These are phyloP conservation scores for Caenorhabditis imperialis DNA, from an alignment of 2,888 invertebrate genomes.

Conservation along the genomic window DNA sequence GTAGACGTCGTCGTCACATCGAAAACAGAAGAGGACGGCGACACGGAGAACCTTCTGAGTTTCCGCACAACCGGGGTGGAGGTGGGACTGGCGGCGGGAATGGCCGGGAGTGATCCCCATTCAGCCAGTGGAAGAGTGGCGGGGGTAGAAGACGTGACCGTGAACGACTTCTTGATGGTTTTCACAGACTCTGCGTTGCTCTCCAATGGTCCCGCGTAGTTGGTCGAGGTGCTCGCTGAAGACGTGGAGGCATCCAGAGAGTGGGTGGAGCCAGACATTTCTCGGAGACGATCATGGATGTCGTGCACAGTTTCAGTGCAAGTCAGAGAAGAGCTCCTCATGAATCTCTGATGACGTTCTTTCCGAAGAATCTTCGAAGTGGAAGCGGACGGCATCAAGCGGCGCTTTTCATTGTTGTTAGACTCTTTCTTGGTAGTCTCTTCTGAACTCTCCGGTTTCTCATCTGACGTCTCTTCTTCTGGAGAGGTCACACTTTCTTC, in stretches of 20 bases:
- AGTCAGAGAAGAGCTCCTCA: conserved; percentile 63
- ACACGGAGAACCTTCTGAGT: conserved; percentile 67
- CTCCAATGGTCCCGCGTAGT: conserved; percentile 52
- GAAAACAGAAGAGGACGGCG: conserved; percentile 65
- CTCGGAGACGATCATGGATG: conserved; percentile 63
- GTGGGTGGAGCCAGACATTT: conserved; percentile 65
- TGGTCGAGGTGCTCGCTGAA: conserved; percentile 18
- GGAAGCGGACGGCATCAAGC: conserved; percentile 16
- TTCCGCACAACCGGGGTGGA: conserved; percentile 57
- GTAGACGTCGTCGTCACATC: conserved; percentile 50
- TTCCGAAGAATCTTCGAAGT: conserved; percentile 15
- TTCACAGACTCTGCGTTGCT: conserved; percentile 58
- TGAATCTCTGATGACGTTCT: conserved; percentile 52
- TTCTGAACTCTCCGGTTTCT: not conserved
- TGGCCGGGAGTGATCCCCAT: conserved; percentile 64
- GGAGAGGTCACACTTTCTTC: not conserved
- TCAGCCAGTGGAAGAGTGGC: conserved; percentile 41
- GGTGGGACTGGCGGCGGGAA: conserved; percentile 56
- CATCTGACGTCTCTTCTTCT: not conserved
- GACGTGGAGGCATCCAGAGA: conserved; percentile 60
- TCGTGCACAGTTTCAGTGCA: conserved; percentile 68
- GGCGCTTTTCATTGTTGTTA: conserved; percentile 41
- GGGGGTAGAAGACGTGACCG: conserved; percentile 17
- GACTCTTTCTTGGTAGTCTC: conserved; percentile 6
- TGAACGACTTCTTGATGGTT: conserved; percentile 62